These are phyloP conservation scores for Slavum lentiscoides DNA, from an alignment of 2,888 invertebrate genomes.

Conservation along the genomic window DNA sequence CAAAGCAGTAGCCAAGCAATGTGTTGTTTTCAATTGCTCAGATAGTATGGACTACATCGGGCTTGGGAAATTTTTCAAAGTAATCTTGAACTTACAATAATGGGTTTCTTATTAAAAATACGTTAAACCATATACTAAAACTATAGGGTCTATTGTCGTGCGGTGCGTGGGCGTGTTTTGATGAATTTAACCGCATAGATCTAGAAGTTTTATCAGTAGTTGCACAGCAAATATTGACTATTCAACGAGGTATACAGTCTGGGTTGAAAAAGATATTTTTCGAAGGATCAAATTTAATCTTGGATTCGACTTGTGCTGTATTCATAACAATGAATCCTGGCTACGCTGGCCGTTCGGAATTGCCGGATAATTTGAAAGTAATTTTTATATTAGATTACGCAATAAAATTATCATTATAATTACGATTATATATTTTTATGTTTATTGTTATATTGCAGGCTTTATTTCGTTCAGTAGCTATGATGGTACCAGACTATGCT, in stretches of 20 bases:
- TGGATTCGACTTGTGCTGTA: conserved; percentile 85
- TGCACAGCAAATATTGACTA: conserved; percentile 80
- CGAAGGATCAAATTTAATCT: conserved; percentile 80
- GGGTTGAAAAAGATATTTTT: conserved; percentile 76
- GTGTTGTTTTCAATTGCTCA: conserved; percentile 95
- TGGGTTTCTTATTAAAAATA: too few relatives aligned
- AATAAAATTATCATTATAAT: background rate
- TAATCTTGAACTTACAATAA: conserved; percentile 56
- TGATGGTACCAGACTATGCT: conserved; percentile 98
- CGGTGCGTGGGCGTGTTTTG: conserved; percentile 85
- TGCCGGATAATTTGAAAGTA: conserved; percentile 91
- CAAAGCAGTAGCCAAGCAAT: conserved; percentile 93
- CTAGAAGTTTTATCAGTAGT: conserved; percentile 81
- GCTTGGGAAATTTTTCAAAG: conserved; percentile 94
- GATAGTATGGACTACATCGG: conserved; percentile 92
- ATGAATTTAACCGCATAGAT: conserved; percentile 82
- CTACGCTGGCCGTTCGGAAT: conserved; percentile 89
- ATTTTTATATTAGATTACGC: too few relatives aligned
- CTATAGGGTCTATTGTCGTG: conserved; percentile 85
- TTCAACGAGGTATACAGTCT: conserved; percentile 66
- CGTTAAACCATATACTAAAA: background rate
- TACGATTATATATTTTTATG: background rate
- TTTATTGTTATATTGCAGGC: conserved; percentile 64
- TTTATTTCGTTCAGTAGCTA: conserved; percentile 89
- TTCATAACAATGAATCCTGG: conserved; percentile 94